Base-by-base conservation (phyloP, 2,113 vertebrate species). In the Dipodomys spectabilis region DNA sequence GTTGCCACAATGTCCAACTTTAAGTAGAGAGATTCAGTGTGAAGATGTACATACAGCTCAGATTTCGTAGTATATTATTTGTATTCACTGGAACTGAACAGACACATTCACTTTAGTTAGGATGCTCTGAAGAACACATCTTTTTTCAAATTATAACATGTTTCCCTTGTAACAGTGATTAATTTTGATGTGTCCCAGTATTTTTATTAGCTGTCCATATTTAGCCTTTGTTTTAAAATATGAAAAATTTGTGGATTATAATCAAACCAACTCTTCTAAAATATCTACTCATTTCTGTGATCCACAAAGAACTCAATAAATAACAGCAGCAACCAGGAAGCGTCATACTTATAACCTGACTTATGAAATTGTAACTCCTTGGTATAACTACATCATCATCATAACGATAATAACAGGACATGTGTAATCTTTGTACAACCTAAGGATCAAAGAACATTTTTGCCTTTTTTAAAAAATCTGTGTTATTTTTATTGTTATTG, bases 111-210 rank as follows among this genome's bases (percentile, higher is more conserved):
- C 12, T 16, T 57, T 16, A 57, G 53, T 57, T 57, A 57, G 53
- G 53, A 57, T 13, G 12, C 53, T 57, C 53, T 57, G 15, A 4
- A 32, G 68, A n/a, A 23, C 25, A 68, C n/a, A 91, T 6, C 39
- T 82, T 19, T 22, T 88, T 69, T 71, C 53, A 82, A 75, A 74
- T 67, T 77, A 69, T 57, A 75, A 92, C 92, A 74, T 18, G 45
- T 85, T 32, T 30, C 2, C 27, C 13, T 80, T 62, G 1, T 39
- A 80, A 3, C 35, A 67, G 80, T 73, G 2, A 53, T 81, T 68
- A 72, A 80, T 84, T 96, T 78, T 91, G 7, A 57, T 53, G 0
- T 68, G 2, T 10, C n/a, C 20, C 90, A 74, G 80, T 57, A 1
- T 60, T 75, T 85, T 57, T 3, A 45, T 71, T 30, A 77, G 15